Conservation (phyloP, 2,888 invertebrate species). For the Lasioglossum figueresi region DNA sequence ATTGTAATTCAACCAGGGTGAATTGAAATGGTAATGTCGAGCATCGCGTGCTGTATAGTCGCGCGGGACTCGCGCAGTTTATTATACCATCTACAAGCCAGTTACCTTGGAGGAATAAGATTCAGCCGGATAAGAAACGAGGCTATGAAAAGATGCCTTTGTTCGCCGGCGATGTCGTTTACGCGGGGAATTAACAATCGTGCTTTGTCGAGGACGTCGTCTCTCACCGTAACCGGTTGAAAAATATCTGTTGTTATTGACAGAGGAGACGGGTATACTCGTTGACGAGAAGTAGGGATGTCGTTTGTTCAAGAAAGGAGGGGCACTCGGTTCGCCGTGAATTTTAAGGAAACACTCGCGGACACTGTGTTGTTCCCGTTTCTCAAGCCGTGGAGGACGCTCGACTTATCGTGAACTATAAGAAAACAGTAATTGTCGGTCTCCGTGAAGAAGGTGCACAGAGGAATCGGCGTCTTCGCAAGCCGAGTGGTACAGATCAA, state of each 20-base stretch:
- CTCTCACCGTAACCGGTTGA: neutral
- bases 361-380: neutral
- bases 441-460: neutral
- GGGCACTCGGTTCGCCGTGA: neutral
- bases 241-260: constrained; percentile 8
- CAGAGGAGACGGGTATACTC: neutral
- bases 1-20: neutral
- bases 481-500: neutral
- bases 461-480: neutral
- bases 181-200: constrained; percentile 18
- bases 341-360: neutral
- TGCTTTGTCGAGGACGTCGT: neutral
- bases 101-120: neutral
- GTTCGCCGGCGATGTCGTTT: neutral
- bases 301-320: neutral
- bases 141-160: neutral
- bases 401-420: constrained; percentile 8
- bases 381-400: neutral
- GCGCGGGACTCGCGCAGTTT: neutral
- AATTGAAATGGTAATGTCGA: constrained; percentile 11
- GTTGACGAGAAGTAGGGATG: neutral
- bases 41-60: neutral
- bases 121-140: constrained; percentile 3
- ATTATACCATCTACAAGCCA: constrained; percentile 11
- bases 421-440: constrained; percentile 2